Conservation (phyloP, 2,113 vertebrate species). For the Pagrus major region DNA sequence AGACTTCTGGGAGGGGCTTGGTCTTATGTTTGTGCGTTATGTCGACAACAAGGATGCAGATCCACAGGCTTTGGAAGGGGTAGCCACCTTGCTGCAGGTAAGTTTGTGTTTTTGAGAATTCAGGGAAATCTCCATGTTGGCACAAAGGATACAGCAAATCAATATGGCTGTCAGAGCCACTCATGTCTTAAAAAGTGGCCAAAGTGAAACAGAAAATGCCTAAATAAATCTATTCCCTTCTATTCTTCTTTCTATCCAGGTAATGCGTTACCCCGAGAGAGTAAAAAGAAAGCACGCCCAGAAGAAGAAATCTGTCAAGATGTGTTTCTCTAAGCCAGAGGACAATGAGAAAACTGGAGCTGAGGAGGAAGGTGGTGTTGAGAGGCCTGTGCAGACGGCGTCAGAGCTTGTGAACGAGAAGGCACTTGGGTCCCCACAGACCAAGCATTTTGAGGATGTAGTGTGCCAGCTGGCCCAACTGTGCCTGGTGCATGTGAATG, state of each 20-base stretch:
- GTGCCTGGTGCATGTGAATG: conserved; percentile 89
- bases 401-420: conserved; percentile 43
- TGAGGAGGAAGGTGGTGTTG: conserved; percentile 44
- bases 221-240: conserved; percentile 24
- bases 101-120: conserved; percentile 22
- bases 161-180: conserved; percentile 5
- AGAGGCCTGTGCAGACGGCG: conserved; percentile 44
- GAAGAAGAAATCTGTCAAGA: conserved; percentile 87
- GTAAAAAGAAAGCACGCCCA: conserved; percentile 72
- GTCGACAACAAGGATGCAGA: conserved; percentile 85
- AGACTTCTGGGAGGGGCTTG: conserved; percentile 90
- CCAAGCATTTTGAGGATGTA: conserved; percentile 88
- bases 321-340: conserved; percentile 85
- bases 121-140: conserved; percentile 11
- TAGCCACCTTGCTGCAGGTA: conserved; percentile 88
- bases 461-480: conserved; percentile 91
- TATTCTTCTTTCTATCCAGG: conserved; percentile 50
- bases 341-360: conserved; percentile 56
- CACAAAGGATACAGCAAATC: conserved; percentile 5
- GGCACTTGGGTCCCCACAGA: conserved; percentile 68
- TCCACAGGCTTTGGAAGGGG: conserved; percentile 83
- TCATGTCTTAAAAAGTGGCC: conserved; percentile 2
- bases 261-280: conserved; percentile 88
- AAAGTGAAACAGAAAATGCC: conserved; percentile 6
- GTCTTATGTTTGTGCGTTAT: conserved; percentile 84